Evolutionary conservation across 2,888 invertebrate genomes (phyloP).

Genomic region (Drosophila pegasa): DNA sequence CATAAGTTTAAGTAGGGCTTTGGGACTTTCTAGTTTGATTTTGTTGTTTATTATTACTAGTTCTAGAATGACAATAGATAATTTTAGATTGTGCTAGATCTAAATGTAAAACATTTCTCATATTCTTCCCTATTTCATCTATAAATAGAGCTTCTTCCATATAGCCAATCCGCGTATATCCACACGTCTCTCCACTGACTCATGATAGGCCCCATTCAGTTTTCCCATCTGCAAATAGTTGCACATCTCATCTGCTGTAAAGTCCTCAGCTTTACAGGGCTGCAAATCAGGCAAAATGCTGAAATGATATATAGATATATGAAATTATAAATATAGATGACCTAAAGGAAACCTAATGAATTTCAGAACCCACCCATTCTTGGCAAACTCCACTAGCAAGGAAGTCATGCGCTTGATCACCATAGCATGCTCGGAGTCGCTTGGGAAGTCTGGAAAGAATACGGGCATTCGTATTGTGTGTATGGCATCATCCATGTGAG

Average conservation of each 20-base stretch:
- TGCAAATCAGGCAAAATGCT: constrained; percentile 47
- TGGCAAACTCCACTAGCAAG: constrained; percentile 85
- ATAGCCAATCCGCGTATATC: constrained; percentile 39
- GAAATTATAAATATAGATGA: background rate
- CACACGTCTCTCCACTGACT: constrained; percentile 37
- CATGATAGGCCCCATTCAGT: constrained; percentile 37
- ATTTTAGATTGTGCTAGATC: background rate
- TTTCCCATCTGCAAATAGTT: constrained; percentile 76
- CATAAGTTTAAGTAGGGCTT: no score
- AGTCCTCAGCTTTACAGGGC: constrained; percentile 50
- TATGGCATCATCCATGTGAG: constrained; percentile 86
- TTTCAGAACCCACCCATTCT: constrained; percentile 83
- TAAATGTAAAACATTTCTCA: background rate
- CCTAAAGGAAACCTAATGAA: background rate
- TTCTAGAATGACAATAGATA: background rate
- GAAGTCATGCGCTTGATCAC: constrained; percentile 83
- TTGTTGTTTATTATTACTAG: background rate
- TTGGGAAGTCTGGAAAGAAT: constrained; percentile 78
- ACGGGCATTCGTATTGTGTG: constrained; percentile 85
- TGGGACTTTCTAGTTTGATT: no score
- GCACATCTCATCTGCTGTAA: constrained; percentile 65
- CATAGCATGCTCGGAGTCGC: constrained; percentile 76
- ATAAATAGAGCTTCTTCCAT: constrained; percentile 53
- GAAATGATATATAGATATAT: background rate
- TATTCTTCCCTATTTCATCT: background rate